phyloP scores from a whole-genome alignment of 1,140 invertebrate species.

The Nymphalis io region DNA sequence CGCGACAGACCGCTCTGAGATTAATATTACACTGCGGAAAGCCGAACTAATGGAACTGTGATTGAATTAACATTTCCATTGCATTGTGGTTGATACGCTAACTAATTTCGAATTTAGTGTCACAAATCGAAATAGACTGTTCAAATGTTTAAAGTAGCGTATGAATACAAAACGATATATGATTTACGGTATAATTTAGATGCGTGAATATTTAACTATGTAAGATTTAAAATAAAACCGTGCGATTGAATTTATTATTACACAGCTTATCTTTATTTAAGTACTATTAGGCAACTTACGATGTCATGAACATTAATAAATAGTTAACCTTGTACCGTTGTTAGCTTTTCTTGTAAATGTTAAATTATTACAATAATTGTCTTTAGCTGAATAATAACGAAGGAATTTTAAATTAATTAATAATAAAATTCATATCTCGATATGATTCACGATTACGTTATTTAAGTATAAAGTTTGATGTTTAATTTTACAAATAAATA shows the following conservation, averaged over 20 bases:
- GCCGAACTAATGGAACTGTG: constrained; percentile 65
- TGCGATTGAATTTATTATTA: neutral
- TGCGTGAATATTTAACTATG: neutral
- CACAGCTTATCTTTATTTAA: neutral
- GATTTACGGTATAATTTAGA: neutral
- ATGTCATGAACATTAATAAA: neutral
- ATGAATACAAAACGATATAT: neutral
- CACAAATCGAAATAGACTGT: constrained; percentile 10
- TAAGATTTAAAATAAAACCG: neutral
- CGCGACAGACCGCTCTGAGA: constrained; percentile 65
- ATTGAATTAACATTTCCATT: constrained; percentile 68
- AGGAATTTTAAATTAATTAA: neutral
- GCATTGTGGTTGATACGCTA: constrained; percentile 38
- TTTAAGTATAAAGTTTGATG: constrained; percentile 1
- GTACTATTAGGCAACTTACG: neutral
- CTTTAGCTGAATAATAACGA: neutral
- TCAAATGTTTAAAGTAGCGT: neutral
- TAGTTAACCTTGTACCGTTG: neutral
- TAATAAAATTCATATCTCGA: neutral
- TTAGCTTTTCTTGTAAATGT: neutral
- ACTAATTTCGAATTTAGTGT: constrained; percentile 23
- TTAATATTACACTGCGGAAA: constrained; percentile 68
- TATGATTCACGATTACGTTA: neutral
- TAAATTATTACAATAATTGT: constrained; percentile 3
- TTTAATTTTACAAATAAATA: neutral